A percentile compares a stretch with the other conserved stretches of the same genome.
These are phyloP conservation scores for Stomatorhinus ivindoensis DNA, from an alignment of 2,113 vertebrate genomes.

Conservation along the genomic window DNA sequence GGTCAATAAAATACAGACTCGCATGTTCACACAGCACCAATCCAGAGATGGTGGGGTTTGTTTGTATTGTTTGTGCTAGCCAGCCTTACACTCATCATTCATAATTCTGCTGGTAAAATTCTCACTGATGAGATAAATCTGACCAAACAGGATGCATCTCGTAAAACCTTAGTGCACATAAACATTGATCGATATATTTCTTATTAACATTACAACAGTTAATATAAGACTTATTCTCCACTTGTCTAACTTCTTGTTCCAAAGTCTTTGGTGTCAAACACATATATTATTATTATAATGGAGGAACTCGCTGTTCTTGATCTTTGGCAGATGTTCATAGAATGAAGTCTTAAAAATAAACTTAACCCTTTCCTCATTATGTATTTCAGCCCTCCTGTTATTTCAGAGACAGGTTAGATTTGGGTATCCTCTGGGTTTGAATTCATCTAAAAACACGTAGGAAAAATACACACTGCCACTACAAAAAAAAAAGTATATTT, in stretches of 20 bases:
- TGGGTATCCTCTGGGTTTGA: not conserved
- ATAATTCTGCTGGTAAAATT: not conserved
- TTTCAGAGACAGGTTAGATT: not conserved
- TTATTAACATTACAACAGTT: not conserved
- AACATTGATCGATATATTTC: not conserved
- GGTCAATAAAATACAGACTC: not conserved
- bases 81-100: not conserved
- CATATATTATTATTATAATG: not conserved
- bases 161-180: not conserved
- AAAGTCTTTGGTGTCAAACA: not conserved
- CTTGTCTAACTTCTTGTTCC: not conserved
- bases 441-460: not conserved
- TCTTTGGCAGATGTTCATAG: not conserved
- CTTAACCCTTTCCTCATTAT: not conserved
- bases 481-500: not conserved
- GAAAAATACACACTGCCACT: not conserved
- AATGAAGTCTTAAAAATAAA: constrained; percentile 4
- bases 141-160: not conserved
- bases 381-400: not conserved
- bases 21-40: not conserved
- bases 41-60: not conserved
- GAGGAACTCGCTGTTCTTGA: not conserved
- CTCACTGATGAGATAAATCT: not conserved
- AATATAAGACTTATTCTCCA: not conserved
- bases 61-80: not conserved